Evolutionary conservation across 2,113 vertebrate species (phyloP).

Genomic region (Nicator chloris): DNA sequence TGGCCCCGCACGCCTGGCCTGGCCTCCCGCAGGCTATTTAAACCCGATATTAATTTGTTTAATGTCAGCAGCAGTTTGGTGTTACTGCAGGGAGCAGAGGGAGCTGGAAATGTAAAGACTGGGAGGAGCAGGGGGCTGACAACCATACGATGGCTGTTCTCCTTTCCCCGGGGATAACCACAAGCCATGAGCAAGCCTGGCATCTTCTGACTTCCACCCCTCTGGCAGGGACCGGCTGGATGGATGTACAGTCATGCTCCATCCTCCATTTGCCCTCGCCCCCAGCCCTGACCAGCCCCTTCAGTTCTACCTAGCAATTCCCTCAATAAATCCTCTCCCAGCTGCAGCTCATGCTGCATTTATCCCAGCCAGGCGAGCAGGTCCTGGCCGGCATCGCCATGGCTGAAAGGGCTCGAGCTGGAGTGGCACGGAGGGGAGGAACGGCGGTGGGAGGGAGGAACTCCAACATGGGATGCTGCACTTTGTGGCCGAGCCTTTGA

Average conservation of each 20-base stretch:
- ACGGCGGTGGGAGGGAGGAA: background rate
- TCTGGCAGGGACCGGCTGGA: rapidly evolving
- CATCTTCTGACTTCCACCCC: background rate
- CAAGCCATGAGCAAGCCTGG: background rate
- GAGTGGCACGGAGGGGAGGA: background rate
- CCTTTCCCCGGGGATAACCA: background rate
- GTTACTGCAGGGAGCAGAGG: background rate
- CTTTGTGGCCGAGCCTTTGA: background rate
- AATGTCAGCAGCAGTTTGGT: slow-evolving; percentile 41
- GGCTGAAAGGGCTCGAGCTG: background rate
- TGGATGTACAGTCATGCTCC: rapidly evolving
- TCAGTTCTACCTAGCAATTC: background rate
- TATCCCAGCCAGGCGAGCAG: background rate
- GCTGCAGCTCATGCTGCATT: background rate
- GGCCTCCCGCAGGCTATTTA: slow-evolving; percentile 44
- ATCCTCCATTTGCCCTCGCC: background rate
- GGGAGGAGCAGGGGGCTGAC: background rate
- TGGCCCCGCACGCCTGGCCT: background rate
- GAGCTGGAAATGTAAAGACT: background rate
- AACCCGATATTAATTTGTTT: slow-evolving; percentile 47
- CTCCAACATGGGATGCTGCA: background rate
- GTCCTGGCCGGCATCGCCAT: background rate
- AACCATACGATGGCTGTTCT: background rate
- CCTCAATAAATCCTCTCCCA: background rate
- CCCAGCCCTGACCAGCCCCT: background rate